These are phyloP conservation scores for Hemibagrus wyckioides DNA, from an alignment of 2,113 vertebrate species.

Conservation along the genomic window DNA sequence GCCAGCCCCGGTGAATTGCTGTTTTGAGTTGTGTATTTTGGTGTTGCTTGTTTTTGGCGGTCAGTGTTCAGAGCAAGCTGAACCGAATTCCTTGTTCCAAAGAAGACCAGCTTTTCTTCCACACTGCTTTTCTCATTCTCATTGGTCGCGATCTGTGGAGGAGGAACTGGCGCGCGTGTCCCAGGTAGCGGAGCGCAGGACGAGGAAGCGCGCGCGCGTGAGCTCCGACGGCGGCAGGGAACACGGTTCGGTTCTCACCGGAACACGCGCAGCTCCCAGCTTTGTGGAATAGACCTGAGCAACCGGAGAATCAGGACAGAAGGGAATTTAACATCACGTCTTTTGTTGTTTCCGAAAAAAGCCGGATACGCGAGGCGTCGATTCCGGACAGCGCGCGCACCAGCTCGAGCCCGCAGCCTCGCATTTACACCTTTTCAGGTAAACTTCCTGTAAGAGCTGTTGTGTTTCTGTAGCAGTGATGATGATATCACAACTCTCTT, in stretches of 20 bases:
- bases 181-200: constrained; percentile 11
- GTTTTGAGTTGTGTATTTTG: neutral
- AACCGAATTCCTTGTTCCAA: neutral
- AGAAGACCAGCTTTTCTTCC: neutral
- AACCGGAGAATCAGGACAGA: neutral
- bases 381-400: constrained; percentile 18
- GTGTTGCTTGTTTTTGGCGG: neutral
- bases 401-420: constrained; percentile 6
- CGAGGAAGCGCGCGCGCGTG: neutral
- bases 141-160: neutral
- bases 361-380: neutral
- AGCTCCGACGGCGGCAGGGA: neutral
- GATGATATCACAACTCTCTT: neutral
- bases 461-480: neutral
- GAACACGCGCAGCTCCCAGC: neutral
- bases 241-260: neutral
- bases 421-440: neutral
- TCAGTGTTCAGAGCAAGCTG: neutral
- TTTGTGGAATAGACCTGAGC: neutral
- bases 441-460: neutral
- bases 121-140: neutral
- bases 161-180: neutral
- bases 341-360: neutral
- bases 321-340: neutral
- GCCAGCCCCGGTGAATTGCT: neutral